These are phyloP conservation scores for Neodiprion lecontei DNA, from an alignment of 1,140 invertebrate species.

Conservation along the genomic window DNA sequence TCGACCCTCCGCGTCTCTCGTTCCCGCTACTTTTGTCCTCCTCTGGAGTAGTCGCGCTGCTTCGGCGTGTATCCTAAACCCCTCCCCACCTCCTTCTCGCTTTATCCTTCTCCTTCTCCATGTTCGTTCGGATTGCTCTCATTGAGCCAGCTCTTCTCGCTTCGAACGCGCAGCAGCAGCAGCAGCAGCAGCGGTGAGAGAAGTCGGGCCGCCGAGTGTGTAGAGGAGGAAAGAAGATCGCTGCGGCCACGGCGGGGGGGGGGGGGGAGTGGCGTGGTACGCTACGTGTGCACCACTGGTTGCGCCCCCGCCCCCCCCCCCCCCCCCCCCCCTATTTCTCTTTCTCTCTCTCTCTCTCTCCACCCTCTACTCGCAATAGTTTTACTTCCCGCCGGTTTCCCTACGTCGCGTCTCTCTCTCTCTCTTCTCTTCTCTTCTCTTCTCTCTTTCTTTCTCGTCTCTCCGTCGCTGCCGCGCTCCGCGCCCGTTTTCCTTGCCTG, in stretches of 20 bases:
- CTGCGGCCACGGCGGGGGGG: neutral
- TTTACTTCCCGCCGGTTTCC: constrained; percentile 14
- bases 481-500: constrained; percentile 8
- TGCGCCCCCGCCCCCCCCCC: constrained; percentile 15
- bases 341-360: constrained; percentile 28
- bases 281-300: constrained; percentile 11
- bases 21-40: neutral
- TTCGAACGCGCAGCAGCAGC: no score
- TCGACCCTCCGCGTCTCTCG: neutral
- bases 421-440: neutral
- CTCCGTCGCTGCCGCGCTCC: neutral
- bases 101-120: no score
- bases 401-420: constrained; percentile 14
- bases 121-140: no score
- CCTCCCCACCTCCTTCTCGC: neutral
- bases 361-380: constrained; percentile 19
- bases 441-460: constrained; percentile 18
- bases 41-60: neutral
- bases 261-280: constrained; percentile 9
- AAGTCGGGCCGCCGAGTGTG: no score
- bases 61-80: neutral
- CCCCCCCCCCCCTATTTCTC: constrained; percentile 14
- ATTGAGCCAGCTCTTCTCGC: no score
- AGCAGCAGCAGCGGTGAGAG: no score
- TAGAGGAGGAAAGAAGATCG: neutral